Evolutionary conservation across 2,113 vertebrate genomes (phyloP).

Genomic region (Calyptommatus sinebrachiatus): DNA sequence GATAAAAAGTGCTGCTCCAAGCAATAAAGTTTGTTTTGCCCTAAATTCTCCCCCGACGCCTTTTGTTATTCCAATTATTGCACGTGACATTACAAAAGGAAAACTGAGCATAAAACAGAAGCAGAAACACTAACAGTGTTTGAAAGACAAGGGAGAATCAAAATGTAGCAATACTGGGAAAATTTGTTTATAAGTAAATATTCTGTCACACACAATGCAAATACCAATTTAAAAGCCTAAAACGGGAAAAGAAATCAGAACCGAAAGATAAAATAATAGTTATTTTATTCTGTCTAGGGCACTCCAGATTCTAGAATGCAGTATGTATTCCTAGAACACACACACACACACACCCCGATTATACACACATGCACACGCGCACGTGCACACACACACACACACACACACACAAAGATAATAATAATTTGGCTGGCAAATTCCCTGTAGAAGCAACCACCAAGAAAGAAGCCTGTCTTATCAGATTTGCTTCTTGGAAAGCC

Average conservation of each 20-base stretch:
- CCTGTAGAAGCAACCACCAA: conserved; percentile 31
- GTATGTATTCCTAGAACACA: conserved; percentile 15
- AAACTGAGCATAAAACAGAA: conserved; percentile 39
- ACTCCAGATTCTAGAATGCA: neutral
- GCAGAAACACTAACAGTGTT: conserved; percentile 45
- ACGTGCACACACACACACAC: no score
- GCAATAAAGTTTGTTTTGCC: conserved; percentile 77
- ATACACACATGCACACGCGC: no score
- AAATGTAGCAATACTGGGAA: conserved; percentile 21
- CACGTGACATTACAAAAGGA: conserved; percentile 53
- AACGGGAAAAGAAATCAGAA: conserved; percentile 57
- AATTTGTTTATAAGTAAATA: conserved; percentile 47
- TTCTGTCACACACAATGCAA: conserved; percentile 46
- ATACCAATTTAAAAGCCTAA: conserved; percentile 49
- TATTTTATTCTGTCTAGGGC: conserved; percentile 20
- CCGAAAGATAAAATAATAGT: conserved; percentile 26
- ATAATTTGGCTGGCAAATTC: conserved; percentile 39
- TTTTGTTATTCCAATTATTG: conserved; percentile 75
- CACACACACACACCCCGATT: neutral
- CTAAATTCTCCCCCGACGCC: conserved; percentile 71
- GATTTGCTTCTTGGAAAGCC: conserved; percentile 56
- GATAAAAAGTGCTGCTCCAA: conserved; percentile 70
- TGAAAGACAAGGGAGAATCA: conserved; percentile 30
- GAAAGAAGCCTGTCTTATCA: conserved; percentile 43
- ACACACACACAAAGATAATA: neutral